Percentiles rank a stretch among this genome's conserved stretches.
These are phyloP conservation scores for Uloborus plumipes DNA, from an alignment of 2,888 invertebrate genomes.

Conservation along the genomic window DNA sequence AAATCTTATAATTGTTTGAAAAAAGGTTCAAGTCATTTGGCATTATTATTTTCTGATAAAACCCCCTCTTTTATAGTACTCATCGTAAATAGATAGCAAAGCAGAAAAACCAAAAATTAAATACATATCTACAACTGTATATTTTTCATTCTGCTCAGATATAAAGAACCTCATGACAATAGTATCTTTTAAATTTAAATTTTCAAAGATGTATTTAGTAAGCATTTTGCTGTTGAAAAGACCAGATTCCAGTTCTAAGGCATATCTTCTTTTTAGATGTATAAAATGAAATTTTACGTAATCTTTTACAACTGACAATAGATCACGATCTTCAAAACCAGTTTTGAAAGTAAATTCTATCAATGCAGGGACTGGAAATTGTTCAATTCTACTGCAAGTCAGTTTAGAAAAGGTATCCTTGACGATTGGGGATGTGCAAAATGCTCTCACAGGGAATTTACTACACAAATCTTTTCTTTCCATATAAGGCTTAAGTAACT, in stretches of 20 bases:
- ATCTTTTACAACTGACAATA: not conserved
- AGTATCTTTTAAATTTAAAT: not conserved
- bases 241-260: not conserved
- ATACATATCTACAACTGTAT: not conserved
- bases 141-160: not conserved
- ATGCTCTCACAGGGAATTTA: too few species aligned
- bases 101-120: not conserved
- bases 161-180: not conserved
- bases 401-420: not conserved
- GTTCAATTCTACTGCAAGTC: not conserved
- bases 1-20: too few species aligned
- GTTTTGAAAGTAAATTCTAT: not conserved
- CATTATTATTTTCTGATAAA: too few species aligned
- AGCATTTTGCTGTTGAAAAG: too few species aligned
- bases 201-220: not conserved
- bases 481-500: too few species aligned
- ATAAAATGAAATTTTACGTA: slow-evolving; percentile 6
- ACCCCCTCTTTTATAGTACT: not conserved
- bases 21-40: too few species aligned
- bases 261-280: not conserved
- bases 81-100: not conserved
- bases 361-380: too few species aligned
- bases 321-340: not conserved
- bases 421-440: too few species aligned
- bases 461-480: too few species aligned